These are phyloP conservation scores for Leucophenga montana DNA, from an alignment of 2,888 invertebrate genomes.

Conservation along the genomic window DNA sequence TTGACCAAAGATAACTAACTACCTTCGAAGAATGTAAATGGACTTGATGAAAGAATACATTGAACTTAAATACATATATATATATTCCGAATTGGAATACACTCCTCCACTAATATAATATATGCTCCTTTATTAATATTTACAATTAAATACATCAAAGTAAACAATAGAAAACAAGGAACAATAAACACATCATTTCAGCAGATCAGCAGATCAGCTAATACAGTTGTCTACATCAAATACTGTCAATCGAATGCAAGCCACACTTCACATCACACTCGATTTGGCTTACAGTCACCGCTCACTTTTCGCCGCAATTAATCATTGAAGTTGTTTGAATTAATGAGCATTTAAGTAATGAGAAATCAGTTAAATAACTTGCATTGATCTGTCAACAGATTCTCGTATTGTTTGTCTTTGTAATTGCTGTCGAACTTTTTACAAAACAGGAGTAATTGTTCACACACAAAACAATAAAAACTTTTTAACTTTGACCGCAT, in stretches of 20 bases:
- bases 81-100: too few relatives aligned
- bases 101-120: too few relatives aligned
- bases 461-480: background rate
- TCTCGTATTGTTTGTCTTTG: background rate
- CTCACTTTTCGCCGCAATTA: background rate
- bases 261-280: background rate
- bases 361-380: background rate
- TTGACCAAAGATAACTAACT: too few relatives aligned
- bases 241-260: background rate
- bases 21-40: too few relatives aligned
- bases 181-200: too few relatives aligned
- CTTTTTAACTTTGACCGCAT: slow-evolving; percentile 12
- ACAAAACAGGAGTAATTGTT: slow-evolving; percentile 2
- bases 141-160: too few relatives aligned
- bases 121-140: too few relatives aligned
- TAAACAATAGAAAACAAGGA: too few relatives aligned
- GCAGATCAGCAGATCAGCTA: background rate
- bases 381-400: slow-evolving; percentile 14
- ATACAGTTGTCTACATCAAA: background rate
- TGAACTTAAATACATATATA: too few relatives aligned
- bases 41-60: too few relatives aligned
- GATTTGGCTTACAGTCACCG: background rate
- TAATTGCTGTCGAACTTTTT: background rate
- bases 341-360: slow-evolving; percentile 9
- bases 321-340: background rate